Percentiles rank a stretch among this genome's conserved stretches.
Evolutionary conservation across 2,888 invertebrate genomes (phyloP).

Genomic region (Drosophila cognata): DNA sequence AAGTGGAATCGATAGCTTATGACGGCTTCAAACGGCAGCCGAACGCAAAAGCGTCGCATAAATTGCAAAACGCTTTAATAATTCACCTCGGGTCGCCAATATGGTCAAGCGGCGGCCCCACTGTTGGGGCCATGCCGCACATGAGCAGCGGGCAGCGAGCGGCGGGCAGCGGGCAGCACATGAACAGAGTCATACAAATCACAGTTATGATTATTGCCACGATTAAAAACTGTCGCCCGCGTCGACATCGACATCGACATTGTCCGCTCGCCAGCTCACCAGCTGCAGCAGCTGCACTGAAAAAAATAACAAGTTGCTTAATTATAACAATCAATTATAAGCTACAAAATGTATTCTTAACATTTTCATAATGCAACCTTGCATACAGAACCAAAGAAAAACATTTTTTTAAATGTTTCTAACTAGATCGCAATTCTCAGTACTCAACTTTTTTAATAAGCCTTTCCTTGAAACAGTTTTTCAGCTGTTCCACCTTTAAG

Average conservation of each 20-base stretch:
- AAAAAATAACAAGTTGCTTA: neutral
- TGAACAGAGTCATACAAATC: conserved; percentile 79
- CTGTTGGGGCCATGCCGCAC: conserved; percentile 34
- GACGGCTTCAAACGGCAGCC: conserved; percentile 75
- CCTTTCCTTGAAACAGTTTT: neutral
- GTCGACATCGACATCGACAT: conserved; percentile 26
- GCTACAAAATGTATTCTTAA: neutral
- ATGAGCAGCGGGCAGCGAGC: neutral
- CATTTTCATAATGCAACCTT: neutral
- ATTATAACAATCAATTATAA: neutral
- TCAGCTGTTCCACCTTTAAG: no score
- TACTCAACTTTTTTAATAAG: neutral
- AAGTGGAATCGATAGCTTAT: conserved; percentile 43
- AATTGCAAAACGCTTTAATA: conserved; percentile 78
- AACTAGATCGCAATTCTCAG: accelerated
- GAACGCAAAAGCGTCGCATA: conserved; percentile 72
- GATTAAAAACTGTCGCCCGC: conserved; percentile 81
- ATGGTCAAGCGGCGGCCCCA: conserved; percentile 69
- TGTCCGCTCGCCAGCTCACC: conserved; percentile 3
- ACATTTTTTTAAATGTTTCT: accelerated
- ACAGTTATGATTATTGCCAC: conserved; percentile 81
- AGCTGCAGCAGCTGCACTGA: conserved; percentile 19
- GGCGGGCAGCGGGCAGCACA: conserved; percentile 13
- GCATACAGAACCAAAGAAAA: no score
- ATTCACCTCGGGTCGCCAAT: conserved; percentile 72